Base-by-base conservation (phyloP, 1,140 invertebrate genomes). In the Cherax quadricarinatus region DNA sequence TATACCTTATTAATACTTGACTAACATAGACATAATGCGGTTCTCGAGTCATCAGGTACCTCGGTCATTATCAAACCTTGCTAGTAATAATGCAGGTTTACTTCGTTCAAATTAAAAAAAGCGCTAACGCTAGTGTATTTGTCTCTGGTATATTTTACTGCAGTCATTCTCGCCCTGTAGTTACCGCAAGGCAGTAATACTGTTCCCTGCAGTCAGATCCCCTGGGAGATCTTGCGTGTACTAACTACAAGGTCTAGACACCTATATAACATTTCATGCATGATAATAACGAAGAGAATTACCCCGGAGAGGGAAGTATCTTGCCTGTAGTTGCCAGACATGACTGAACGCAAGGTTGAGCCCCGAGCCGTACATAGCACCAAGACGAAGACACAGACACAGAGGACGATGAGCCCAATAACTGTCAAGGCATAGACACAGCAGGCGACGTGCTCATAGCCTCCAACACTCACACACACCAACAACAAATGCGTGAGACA, bases 281-380 rank as follows among this genome's bases (percentile, higher is more conserved):
- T 66, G 70, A 79, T 75, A 91, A 85, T 12, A 85, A 85, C 70
- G 16, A 84, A 10, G 24, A 62, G 30, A 75, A 79, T 91, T 91
- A 91, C 89, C 89, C 89, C 89, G 57, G 5, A 91, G 89, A 57
- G 89, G 89, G 75, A 91, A 91, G 89, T 91, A 91, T 79, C 83
- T 84, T 60, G 89, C 81, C 83, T 91, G 89, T n/a, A 91, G 75
- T 62, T 91, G 89, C 70, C 51, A 91, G 49, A 91, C 89, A 91
- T 91, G 89, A 79, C 73, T 91, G 89, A 91, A 91, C 24, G 89
- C 89, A 14, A 91, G 82, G 83, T 79, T 70, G 51, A 75, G 73
- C 10, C 89, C 89, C 51, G 89, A 85, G 14, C 89, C 83, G 70
- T 85, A 86, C 89, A 91, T 91, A 16, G 53, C 86, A 30, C 24